A percentile compares a stretch with the other conserved stretches of the same genome.
Conservation (phyloP, 2,888 invertebrate species). For the Chorisops tibialis region DNA sequence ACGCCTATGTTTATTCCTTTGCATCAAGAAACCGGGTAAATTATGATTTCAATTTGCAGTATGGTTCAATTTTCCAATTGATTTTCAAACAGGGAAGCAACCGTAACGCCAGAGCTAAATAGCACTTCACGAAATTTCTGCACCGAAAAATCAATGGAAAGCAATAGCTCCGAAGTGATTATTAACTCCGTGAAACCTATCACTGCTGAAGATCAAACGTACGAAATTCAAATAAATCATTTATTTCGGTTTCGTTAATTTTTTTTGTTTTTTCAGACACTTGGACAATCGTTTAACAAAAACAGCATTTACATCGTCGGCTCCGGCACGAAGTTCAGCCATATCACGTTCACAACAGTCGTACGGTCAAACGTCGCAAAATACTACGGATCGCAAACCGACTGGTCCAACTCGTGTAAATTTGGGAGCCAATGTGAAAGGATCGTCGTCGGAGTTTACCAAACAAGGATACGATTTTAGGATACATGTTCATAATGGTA, state of each 20-base stretch:
- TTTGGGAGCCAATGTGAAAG: slow-evolving; percentile 35
- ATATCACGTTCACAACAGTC: slow-evolving; percentile 28
- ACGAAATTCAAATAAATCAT: slow-evolving; percentile 19
- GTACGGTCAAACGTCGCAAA: slow-evolving; percentile 48
- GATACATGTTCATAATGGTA: slow-evolving; percentile 53
- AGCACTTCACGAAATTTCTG: slow-evolving; percentile 36
- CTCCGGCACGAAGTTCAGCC: slow-evolving; percentile 34
- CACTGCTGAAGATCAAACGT: slow-evolving; percentile 41
- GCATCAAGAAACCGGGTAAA: slow-evolving; percentile 56
- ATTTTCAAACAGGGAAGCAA: slow-evolving; percentile 27
- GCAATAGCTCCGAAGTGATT: slow-evolving; percentile 17
- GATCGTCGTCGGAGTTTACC: slow-evolving; percentile 37
- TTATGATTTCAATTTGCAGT: background rate
- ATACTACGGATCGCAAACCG: slow-evolving; percentile 37
- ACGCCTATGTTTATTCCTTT: slow-evolving; percentile 92
- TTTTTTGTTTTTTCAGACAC: slow-evolving; percentile 36
- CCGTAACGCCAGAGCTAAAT: slow-evolving; percentile 33
- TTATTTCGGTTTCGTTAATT: background rate
- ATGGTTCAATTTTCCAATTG: background rate
- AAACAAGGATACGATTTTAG: slow-evolving; percentile 53
- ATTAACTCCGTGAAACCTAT: slow-evolving; percentile 36
- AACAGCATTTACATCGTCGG: slow-evolving; percentile 35
- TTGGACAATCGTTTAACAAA: slow-evolving; percentile 44
- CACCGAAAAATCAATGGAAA: slow-evolving; percentile 22
- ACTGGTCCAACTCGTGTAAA: slow-evolving; percentile 34